Base-by-base conservation (phyloP, 2,888 invertebrate species). In the Hesperia comma region DNA sequence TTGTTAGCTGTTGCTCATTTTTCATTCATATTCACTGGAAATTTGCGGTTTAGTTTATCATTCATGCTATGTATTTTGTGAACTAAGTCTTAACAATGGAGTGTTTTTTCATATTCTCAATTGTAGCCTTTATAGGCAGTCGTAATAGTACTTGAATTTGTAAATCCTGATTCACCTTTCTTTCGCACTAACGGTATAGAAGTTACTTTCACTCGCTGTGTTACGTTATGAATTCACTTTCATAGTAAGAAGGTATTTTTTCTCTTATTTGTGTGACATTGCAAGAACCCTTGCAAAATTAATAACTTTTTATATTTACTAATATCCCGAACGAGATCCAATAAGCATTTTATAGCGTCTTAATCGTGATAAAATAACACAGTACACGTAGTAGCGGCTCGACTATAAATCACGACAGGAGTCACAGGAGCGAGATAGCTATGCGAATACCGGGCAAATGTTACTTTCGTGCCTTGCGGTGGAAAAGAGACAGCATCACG, bases 281-380 rank as follows among this genome's bases (percentile, higher is more conserved):
- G 19, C 14, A 33, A 41, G 33, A 46, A 33, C 19, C 26, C n/a
- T 43, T 46, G 43, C n/a, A 33, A 51, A 56, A 57, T 51, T 63
- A 8, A 57, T 49, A 51, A 51, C 40, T 15, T 62, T 49, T 49
- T 41, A 40, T 58, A 53, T 43, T 60, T 43, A 58, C 19, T 37
- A 51, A 58, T n/a, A 41, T n/a, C 17, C 40, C 57, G 26, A 66
- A 66, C 19, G 33, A 54, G 66, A 66, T 66, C 15, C 60, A 66
- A 66, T 66, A 62, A 88, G 87, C 82, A 85, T 81, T 86, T 85
- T 85, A 87, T 84, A 80, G 81, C 83, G 77, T 82, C 84, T 84
- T 87, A 85, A 87, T 84, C 81, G 80, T 81, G 84, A 85, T 87
- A 85, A 85, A 84, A 81, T 77, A 76, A 82, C 82, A 80, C 81